These are phyloP conservation scores for Diabrotica undecimpunctata DNA, from an alignment of 1,140 invertebrate genomes.

Conservation along the genomic window DNA sequence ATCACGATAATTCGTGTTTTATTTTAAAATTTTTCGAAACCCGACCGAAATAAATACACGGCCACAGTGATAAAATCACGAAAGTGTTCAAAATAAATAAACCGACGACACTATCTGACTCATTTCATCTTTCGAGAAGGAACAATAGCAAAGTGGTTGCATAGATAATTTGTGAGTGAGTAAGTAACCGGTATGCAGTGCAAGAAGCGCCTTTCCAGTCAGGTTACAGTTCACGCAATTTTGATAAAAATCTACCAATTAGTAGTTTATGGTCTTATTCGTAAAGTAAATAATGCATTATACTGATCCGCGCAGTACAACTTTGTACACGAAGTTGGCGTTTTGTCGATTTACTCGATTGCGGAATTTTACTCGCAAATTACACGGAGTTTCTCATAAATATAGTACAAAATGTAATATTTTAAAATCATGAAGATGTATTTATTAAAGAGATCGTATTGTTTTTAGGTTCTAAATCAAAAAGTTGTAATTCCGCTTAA, in stretches of 20 bases:
- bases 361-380: too few relatives aligned
- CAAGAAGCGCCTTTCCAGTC: conserved; percentile 32
- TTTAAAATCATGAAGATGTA: too few relatives aligned
- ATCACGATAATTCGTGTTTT: conserved; percentile 2
- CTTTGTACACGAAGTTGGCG: too few relatives aligned
- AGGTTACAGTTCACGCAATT: conserved; percentile 41
- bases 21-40: neutral
- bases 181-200: conserved; percentile 25
- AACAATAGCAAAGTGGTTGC: conserved; percentile 26
- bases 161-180: conserved; percentile 14
- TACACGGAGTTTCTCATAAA: too few relatives aligned
- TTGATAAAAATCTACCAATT: conserved; percentile 42
- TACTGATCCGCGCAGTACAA: too few relatives aligned
- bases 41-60: neutral
- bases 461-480: too few relatives aligned
- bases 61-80: neutral
- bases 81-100: conserved; percentile 7
- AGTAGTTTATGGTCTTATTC: conserved; percentile 37
- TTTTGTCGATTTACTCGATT: too few relatives aligned
- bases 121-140: conserved; percentile 14
- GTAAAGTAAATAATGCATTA: conserved; percentile 30
- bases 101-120: conserved; percentile 11
- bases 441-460: too few relatives aligned
- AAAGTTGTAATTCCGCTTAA: too few relatives aligned
- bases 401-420: too few relatives aligned